Evolutionary conservation across 2,888 invertebrate genomes (phyloP), one percentile per base, ranked within the genome.

Genomic region (Apamea crenata): DNA sequence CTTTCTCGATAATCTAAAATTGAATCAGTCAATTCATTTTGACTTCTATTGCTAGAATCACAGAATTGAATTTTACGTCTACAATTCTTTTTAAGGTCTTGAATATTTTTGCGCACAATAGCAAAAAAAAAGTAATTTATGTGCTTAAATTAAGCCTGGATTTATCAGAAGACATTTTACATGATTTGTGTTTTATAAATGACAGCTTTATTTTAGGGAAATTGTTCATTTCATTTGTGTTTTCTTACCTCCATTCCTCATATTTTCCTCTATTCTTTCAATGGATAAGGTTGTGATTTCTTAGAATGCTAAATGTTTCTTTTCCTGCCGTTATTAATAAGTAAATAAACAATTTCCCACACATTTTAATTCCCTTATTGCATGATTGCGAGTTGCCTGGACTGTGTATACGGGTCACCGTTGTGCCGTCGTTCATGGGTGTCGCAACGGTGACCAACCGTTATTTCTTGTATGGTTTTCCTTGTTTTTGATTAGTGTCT

Each of bases 71-170:
- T 77, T 21, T 50, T 16, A 29, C 16, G 6, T 61, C 14, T 16
- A 47, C 8, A 29, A 14, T 12, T 3, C 1, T 61, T 77, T n/a
- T 14, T n/a, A 47, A 29, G 70, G 21, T 73, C 16, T 21, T 47
- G 21, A 47, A 76, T 44, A 47, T 75, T 25, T 8, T 18, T 74
- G 75, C 44, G 44, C 10, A n/a, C 44, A 75, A 44, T 8, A 32
- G 32, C 75, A 73, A 53, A 75, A 76, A 74, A 25, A 53, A 29
- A n/a, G 8, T 40, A 56, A 75, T 18, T 32, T 40, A 74, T 44
- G 10, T 18, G 59, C 14, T 18, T 75, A 61, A 47, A 36, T 76
- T 59, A 47, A 77, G 36, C 16, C 16, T 61, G 21, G 10, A 47
- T 59, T 47, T 76, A 3, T 2, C 1, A 25, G 25, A 56, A 32